phyloP scores from a whole-genome alignment of 2,888 invertebrate species.

The Heliconius erato region DNA sequence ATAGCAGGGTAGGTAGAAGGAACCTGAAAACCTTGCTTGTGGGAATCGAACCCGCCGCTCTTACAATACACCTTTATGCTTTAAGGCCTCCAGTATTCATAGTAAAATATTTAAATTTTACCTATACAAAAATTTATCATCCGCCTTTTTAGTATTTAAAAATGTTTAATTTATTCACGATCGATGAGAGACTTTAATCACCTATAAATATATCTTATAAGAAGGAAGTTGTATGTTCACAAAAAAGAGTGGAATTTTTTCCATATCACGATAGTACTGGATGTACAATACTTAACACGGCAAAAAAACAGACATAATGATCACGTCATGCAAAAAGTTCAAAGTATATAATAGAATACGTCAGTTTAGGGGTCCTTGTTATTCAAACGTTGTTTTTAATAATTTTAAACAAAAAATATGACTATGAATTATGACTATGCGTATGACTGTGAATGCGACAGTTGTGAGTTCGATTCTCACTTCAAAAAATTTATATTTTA shows the following conservation, averaged over 20 bases:
- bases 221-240: neutral
- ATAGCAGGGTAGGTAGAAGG: no score
- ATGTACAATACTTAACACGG: neutral
- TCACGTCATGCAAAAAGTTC: conserved; percentile 6
- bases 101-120: neutral
- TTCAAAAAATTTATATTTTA: no score
- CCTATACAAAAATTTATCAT: no score
- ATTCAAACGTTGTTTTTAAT: neutral
- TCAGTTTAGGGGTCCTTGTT: neutral
- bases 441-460: no score
- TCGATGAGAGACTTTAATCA: neutral
- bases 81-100: no score
- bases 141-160: neutral
- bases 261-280: neutral
- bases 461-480: no score
- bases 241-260: conserved; percentile 20
- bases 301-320: conserved; percentile 9
- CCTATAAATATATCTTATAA: neutral
- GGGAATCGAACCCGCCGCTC: no score
- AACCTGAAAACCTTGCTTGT: no score
- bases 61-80: no score
- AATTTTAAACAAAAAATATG: neutral
- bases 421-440: no score
- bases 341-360: neutral
- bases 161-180: neutral